Percentiles rank a stretch among this genome's conserved stretches.
Evolutionary conservation across 2,113 vertebrate genomes (phyloP).

Genomic region (Grallaria varia): DNA sequence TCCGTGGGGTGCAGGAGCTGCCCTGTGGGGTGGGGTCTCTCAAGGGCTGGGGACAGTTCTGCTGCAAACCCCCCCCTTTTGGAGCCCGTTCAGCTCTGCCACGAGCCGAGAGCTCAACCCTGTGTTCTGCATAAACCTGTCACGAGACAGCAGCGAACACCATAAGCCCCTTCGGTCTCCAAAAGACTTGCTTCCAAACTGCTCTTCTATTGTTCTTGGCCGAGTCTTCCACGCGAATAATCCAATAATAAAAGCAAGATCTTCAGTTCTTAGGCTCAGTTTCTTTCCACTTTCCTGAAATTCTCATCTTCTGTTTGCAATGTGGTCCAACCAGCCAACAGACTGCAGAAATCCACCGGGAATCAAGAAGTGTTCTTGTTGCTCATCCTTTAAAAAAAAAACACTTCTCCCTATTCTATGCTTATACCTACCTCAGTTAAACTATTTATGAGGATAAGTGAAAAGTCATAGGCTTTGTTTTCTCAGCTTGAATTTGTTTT

Average conservation of each 20-base stretch:
- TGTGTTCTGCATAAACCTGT: neutral
- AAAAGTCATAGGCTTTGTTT: neutral
- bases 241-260: neutral
- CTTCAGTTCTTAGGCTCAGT: neutral
- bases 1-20: neutral
- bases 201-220: neutral
- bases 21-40: neutral
- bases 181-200: neutral
- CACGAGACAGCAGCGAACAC: neutral
- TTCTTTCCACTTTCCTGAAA: neutral
- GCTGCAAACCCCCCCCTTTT: neutral
- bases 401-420: neutral
- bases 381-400: neutral
- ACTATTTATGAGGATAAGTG: neutral
- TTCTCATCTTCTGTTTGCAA: accelerated
- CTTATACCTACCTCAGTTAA: neutral
- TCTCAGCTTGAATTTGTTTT: neutral
- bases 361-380: neutral
- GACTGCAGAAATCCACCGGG: neutral
- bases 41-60: neutral
- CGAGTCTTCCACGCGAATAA: neutral
- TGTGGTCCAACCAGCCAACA: neutral
- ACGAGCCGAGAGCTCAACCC: neutral
- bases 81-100: neutral
- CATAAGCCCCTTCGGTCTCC: neutral